Base-by-base conservation (phyloP, 2,113 vertebrate genomes). In the Patagioenas fasciata region DNA sequence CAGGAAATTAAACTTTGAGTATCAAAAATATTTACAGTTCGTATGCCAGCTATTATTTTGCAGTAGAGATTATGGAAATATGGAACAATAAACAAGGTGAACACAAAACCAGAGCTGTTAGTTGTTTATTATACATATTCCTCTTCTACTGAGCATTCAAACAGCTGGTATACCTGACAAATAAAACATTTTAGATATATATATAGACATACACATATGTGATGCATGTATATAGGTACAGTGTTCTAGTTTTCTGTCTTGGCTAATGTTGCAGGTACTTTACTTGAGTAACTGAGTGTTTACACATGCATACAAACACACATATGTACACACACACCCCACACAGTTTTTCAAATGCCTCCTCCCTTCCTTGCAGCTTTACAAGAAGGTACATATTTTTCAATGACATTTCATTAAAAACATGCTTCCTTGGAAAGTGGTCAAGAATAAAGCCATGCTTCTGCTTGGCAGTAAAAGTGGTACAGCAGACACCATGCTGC, bases 1-100 rank as follows among this genome's bases (percentile, higher is more conserved):
- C 80, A 87, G 71, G 86, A 94, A 97, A 93, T 69, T 57, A 92
- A 97, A 91, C 23, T 61, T 61, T 56, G 28, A 80, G 69, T 90
- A 88, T 81, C n/a, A 96, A 91, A 98, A 97, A 89, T 96, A 96
- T 97, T 97, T 97, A 94, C 42, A 78, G 38, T 91, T 87, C 40
- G 60, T 34, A 48, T 82, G 74, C 72, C 93, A 92, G 38, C 64
- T 70, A 80, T 31, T 92, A n/a, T 88, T 80, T 96, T 83, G 29
- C 44, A 73, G 60, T 40, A 70, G 24, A 96, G 53, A 65, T 48
- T 77, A 81, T n/a, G 71, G 62, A 89, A 92, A 73, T 94, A 44
- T 1, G 21, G 54, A 94, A 32, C 67, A 79, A 89, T 62, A 92
- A 92, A 78, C 44, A 82, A 88, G 23, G 31, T 87, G n/a, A 89